These are phyloP conservation scores for Neocrepidodera transversa DNA, from an alignment of 2,888 invertebrate species.

Conservation along the genomic window DNA sequence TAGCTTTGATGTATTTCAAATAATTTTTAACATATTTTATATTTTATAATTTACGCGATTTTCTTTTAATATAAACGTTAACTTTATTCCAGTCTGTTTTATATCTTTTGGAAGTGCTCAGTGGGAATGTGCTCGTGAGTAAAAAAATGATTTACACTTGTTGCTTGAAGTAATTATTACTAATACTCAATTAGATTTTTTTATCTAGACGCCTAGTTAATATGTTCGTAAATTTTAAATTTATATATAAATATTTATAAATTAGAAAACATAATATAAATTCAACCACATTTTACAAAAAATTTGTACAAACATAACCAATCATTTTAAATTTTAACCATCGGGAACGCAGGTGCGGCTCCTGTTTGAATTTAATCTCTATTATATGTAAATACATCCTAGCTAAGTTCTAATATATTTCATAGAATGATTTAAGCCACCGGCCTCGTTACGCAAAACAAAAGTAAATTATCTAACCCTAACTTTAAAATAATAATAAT, in stretches of 20 bases:
- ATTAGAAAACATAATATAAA: slow-evolving; percentile 27
- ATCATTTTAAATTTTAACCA: slow-evolving; percentile 21
- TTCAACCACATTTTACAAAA: slow-evolving; percentile 29
- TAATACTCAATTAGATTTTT: slow-evolving; percentile 38
- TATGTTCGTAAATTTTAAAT: slow-evolving; percentile 24
- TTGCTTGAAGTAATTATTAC: slow-evolving; percentile 41
- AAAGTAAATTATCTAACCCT: too few species aligned
- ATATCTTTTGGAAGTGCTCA: slow-evolving; percentile 50
- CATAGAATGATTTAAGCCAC: too few species aligned
- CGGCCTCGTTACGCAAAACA: too few species aligned
- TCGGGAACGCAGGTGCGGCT: background rate
- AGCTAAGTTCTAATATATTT: too few species aligned
- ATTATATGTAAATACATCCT: background rate
- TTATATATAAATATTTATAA: slow-evolving; percentile 21
- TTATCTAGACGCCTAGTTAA: slow-evolving; percentile 34
- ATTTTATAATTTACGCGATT: slow-evolving; percentile 15
- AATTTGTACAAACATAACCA: slow-evolving; percentile 25
- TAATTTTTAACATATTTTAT: slow-evolving; percentile 17
- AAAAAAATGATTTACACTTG: slow-evolving; percentile 39
- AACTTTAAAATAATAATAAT: too few species aligned
- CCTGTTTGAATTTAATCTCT: background rate
- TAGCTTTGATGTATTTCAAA: slow-evolving; percentile 23
- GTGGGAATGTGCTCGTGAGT: slow-evolving; percentile 55
- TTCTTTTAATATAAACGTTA: slow-evolving; percentile 31
- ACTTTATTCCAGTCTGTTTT: slow-evolving; percentile 51